A percentile compares a stretch with the other conserved stretches of the same genome.
These are phyloP conservation scores for Dermolepida albohirtum DNA, from an alignment of 2,888 invertebrate genomes.

Conservation along the genomic window DNA sequence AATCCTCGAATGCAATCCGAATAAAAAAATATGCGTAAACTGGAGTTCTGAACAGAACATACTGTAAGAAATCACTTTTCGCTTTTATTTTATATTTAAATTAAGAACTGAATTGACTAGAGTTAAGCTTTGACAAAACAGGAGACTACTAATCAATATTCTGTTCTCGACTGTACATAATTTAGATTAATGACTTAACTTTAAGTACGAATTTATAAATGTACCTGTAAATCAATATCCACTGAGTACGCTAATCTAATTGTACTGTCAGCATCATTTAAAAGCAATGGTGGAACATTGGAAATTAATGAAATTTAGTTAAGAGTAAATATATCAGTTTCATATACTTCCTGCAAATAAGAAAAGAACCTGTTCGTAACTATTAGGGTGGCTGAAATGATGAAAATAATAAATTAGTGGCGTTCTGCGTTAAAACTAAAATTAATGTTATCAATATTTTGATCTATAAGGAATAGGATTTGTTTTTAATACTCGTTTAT, in stretches of 20 bases:
- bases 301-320: too few relatives aligned
- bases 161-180: slow-evolving; percentile 22
- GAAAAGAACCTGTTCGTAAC: too few relatives aligned
- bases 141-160: slow-evolving; percentile 28
- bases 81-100: slow-evolving; percentile 19
- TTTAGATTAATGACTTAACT: slow-evolving; percentile 28
- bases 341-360: too few relatives aligned
- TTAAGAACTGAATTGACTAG: slow-evolving; percentile 1
- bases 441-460: too few relatives aligned
- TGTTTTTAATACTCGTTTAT: too few relatives aligned
- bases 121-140: slow-evolving; percentile 17
- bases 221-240: slow-evolving; percentile 10
- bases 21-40: too few relatives aligned
- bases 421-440: too few relatives aligned
- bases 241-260: slow-evolving; percentile 7
- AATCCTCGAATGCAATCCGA: too few relatives aligned
- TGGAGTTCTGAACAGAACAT: not conserved
- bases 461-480: too few relatives aligned
- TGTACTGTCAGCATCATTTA: not conserved
- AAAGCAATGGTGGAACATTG: not conserved
- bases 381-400: too few relatives aligned
- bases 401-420: too few relatives aligned
- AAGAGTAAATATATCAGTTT: too few relatives aligned
- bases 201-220: slow-evolving; percentile 20
- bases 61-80: slow-evolving; percentile 13